Evolutionary conservation across 64 coral and sea anemone species (phyloP).

Genomic region (Trachythela sp.): DNA sequence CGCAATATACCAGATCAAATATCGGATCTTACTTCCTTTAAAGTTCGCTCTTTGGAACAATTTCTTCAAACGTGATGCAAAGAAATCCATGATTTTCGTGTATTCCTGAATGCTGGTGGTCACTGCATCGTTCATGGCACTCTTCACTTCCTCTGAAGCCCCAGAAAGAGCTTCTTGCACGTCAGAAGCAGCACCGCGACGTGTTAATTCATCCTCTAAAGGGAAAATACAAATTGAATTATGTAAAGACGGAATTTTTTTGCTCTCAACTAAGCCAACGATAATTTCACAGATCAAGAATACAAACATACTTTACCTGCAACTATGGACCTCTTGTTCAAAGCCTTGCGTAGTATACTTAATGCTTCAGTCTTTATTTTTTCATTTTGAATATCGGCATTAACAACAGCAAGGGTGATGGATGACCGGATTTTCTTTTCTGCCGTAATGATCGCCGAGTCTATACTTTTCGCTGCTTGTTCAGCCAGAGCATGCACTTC

Average conservation of each 20-base stretch:
- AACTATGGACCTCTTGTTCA: background rate
- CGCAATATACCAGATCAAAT: no score
- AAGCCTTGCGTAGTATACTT: background rate
- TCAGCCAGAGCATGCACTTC: background rate
- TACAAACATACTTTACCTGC: no score
- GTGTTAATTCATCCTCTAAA: background rate
- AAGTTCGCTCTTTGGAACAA: background rate
- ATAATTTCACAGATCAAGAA: no score
- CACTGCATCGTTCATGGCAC: background rate
- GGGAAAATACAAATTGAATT: background rate
- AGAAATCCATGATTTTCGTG: background rate
- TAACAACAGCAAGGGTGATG: background rate
- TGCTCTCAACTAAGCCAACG: no score
- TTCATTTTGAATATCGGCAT: background rate
- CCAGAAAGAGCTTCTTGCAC: background rate
- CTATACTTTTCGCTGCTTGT: background rate
- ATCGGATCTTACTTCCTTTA: background rate
- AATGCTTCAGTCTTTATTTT: background rate
- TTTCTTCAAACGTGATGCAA: constrained; percentile 1
- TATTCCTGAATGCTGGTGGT: background rate
- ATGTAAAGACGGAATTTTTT: background rate
- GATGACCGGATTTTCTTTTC: background rate
- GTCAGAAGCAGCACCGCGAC: background rate
- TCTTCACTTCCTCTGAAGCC: background rate
- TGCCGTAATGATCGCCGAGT: background rate